These are phyloP conservation scores for Autographa pulchrina DNA, from an alignment of 2,888 invertebrate genomes.

Conservation along the genomic window DNA sequence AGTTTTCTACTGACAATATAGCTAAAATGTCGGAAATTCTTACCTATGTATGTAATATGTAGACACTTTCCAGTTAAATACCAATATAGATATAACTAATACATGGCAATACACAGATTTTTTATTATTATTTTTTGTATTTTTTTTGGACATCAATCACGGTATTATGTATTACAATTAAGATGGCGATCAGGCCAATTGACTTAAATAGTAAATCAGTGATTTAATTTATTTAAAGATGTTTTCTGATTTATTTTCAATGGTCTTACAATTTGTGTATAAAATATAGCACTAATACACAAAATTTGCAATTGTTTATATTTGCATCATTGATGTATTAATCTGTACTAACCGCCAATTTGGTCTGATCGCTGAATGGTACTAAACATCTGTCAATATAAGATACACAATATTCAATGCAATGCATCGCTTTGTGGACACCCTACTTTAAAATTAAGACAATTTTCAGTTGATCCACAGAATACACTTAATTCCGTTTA, in stretches of 20 bases:
- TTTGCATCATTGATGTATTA: too few relatives aligned
- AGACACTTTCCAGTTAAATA: background rate
- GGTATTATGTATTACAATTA: background rate
- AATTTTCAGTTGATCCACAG: constrained; percentile 33
- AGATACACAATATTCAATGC: background rate
- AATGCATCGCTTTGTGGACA: constrained; percentile 18
- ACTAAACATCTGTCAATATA: constrained; percentile 1
- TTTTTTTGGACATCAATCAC: constrained; percentile 7
- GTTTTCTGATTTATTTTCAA: too few relatives aligned
- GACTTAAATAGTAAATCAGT: background rate
- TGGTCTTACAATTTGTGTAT: too few relatives aligned
- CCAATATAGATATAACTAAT: constrained; percentile 7
- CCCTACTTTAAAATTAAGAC: constrained; percentile 37
- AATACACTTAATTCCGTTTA: background rate
- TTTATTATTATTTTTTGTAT: background rate
- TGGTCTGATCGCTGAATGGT: background rate
- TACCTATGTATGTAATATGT: constrained; percentile 4
- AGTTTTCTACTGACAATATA: background rate
- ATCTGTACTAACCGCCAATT: background rate
- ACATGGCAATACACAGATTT: constrained; percentile 9
- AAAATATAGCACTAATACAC: too few relatives aligned
- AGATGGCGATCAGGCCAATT: background rate
- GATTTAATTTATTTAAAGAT: too few relatives aligned
- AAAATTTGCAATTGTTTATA: too few relatives aligned
- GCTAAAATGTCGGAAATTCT: background rate